These are phyloP conservation scores for Diogma glabrata DNA, from an alignment of 2,888 invertebrate genomes.

Conservation along the genomic window DNA sequence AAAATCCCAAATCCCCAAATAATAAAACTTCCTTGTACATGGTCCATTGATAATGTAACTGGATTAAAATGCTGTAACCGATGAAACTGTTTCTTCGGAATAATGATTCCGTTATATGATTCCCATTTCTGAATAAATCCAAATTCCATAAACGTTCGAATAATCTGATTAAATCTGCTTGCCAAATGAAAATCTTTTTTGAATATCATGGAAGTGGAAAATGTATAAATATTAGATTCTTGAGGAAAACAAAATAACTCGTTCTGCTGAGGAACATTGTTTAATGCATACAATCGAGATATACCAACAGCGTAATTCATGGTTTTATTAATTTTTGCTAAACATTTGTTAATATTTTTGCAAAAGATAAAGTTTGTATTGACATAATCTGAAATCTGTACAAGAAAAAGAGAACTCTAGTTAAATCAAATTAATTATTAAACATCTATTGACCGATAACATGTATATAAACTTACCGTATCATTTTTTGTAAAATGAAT, in stretches of 20 bases:
- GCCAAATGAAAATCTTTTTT: conserved; percentile 31
- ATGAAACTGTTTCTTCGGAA: conserved; percentile 12
- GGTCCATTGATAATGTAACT: conserved; percentile 22
- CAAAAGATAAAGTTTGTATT: conserved; percentile 22
- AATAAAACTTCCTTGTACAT: conserved; percentile 27
- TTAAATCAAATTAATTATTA: not conserved
- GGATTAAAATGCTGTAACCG: not conserved
- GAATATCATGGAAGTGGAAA: conserved; percentile 30
- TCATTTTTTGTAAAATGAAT: conserved; percentile 29
- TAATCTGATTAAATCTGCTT: conserved; percentile 30
- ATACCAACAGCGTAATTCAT: conserved; percentile 28
- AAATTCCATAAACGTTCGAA: conserved; percentile 31
- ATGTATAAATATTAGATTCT: conserved; percentile 31
- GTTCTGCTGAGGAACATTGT: conserved; percentile 29
- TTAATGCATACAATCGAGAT: conserved; percentile 30
- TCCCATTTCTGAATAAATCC: conserved; percentile 35
- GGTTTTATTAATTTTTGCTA: conserved; percentile 24
- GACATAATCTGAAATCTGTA: conserved; percentile 24
- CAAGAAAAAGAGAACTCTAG: not conserved
- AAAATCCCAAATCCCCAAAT: conserved; percentile 18
- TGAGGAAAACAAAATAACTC: conserved; percentile 31
- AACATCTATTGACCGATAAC: too few species aligned
- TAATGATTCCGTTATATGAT: too few species aligned
- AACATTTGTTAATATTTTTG: conserved; percentile 30
- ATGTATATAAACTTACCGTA: conserved; percentile 24